phyloP scores from a whole-genome alignment of 35 echinoderm and acorn worm genomes.

The Amphiura filiformis region DNA sequence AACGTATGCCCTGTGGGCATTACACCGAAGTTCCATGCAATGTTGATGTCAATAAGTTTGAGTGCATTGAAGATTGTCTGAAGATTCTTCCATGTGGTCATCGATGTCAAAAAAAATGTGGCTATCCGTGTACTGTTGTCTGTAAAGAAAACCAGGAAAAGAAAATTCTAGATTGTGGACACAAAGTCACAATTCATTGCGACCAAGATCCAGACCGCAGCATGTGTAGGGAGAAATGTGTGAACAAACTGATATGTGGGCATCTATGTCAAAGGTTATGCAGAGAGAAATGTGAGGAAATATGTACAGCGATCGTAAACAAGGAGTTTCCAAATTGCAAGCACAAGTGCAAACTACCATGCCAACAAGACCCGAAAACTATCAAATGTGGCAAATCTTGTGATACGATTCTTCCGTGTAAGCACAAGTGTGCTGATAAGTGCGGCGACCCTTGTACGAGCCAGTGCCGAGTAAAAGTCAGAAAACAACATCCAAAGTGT shows the following conservation, averaged over 20 bases:
- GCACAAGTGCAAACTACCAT: neutral
- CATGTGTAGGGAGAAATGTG: neutral
- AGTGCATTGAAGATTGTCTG: neutral
- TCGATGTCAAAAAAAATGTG: neutral
- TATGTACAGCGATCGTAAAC: neutral
- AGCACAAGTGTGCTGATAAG: slow-evolving; percentile 57
- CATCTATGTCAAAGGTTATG: slow-evolving; percentile 8
- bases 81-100: slow-evolving; percentile 22
- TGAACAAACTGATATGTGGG: neutral
- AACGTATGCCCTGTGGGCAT: slow-evolving; percentile 15
- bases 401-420: slow-evolving; percentile 36
- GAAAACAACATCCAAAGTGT: slow-evolving; percentile 8
- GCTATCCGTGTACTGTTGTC: neutral
- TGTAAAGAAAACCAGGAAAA: neutral
- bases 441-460: slow-evolving; percentile 68
- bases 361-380: neutral
- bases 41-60: neutral
- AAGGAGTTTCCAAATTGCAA: neutral
- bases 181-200: neutral
- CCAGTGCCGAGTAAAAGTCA: neutral
- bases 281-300: neutral
- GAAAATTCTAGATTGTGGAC: neutral
- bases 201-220: neutral
- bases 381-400: neutral
- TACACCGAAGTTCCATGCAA: neutral